Conservation (phyloP, 30 jellyfish, hydroid and myxozoan species). For the Hydra vulgaris region DNA sequence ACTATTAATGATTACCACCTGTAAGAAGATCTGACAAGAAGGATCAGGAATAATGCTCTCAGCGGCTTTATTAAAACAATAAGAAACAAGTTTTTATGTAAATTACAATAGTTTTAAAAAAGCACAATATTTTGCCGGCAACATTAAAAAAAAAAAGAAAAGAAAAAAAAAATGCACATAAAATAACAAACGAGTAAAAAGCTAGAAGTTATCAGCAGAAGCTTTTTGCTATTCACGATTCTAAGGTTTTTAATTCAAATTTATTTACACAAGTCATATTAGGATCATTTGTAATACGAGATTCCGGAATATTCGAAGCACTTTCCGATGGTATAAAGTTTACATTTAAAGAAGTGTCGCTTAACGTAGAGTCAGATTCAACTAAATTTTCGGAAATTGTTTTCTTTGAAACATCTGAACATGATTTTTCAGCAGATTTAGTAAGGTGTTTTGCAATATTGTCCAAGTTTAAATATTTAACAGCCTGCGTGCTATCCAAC, state of each 20-base stretch:
- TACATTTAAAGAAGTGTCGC: neutral
- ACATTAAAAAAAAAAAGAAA: neutral
- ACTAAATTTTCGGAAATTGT: neutral
- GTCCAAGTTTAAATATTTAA: conserved; percentile 16
- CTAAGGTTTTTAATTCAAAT: neutral
- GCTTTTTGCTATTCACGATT: neutral
- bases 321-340: neutral
- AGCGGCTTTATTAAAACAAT: too few species aligned
- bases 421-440: conserved; percentile 9
- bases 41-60: too few species aligned
- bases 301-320: neutral
- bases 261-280: neutral
- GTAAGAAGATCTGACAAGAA: too few species aligned
- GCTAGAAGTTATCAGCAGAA: neutral
- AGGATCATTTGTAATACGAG: neutral
- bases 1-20: too few species aligned
- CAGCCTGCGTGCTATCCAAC: neutral
- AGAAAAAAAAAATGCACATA: neutral
- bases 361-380: neutral
- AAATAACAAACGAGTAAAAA: neutral
- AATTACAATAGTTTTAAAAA: too few species aligned
- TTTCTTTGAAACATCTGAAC: neutral
- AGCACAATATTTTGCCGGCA: neutral
- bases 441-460: conserved; percentile 14
- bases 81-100: too few species aligned